A percentile compares a stretch with the other conserved stretches of the same genome.
Conservation (phyloP, 1,140 invertebrate genomes). For the Pemphigus obesinymphae region DNA sequence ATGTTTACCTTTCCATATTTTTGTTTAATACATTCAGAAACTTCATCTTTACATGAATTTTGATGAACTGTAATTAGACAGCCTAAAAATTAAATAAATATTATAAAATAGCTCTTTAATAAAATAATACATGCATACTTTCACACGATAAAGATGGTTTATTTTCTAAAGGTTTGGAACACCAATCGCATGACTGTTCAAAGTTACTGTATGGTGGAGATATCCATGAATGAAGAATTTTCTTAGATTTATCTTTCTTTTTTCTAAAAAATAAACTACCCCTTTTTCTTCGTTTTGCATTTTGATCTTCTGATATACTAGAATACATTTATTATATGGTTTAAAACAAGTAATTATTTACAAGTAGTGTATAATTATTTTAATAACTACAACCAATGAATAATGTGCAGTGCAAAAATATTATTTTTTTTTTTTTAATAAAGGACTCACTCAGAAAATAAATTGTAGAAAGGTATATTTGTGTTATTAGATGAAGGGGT, state of each 20-base stretch:
- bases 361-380: slow-evolving; percentile 45
- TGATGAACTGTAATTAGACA: slow-evolving; percentile 81
- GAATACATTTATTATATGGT: slow-evolving; percentile 48
- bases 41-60: slow-evolving; percentile 78
- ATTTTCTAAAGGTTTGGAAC: slow-evolving; percentile 71
- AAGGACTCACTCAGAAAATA: slow-evolving; percentile 45
- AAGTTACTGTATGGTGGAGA: slow-evolving; percentile 63
- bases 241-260: slow-evolving; percentile 74
- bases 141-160: slow-evolving; percentile 69
- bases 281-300: slow-evolving; percentile 77
- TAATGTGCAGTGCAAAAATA: slow-evolving; percentile 24
- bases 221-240: slow-evolving; percentile 71
- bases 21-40: slow-evolving; percentile 49
- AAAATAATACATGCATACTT: slow-evolving; percentile 55
- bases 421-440: not conserved
- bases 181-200: slow-evolving; percentile 67
- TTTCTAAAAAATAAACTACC: slow-evolving; percentile 85
- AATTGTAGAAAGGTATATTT: slow-evolving; percentile 34
- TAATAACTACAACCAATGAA: slow-evolving; percentile 41
- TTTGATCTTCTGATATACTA: slow-evolving; percentile 70
- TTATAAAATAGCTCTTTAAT: not conserved
- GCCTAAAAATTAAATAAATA: slow-evolving; percentile 55
- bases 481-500: slow-evolving; percentile 44
- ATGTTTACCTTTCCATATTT: slow-evolving; percentile 24
- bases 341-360: not conserved